Evolutionary conservation across 2,888 invertebrate species (phyloP).

Genomic region (Euplexia lucipara): DNA sequence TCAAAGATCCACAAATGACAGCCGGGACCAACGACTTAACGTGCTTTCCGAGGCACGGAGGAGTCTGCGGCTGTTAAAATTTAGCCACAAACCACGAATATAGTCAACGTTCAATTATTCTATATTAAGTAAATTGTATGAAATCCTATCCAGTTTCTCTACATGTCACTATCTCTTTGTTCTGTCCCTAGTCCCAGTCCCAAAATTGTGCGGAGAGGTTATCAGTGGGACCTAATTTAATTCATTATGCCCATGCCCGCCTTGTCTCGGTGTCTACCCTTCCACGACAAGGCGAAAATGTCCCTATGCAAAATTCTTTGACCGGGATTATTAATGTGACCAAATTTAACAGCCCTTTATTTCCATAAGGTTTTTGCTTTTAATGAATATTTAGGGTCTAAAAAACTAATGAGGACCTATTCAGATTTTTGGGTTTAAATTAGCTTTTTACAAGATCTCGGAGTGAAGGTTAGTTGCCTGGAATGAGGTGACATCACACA

Average conservation of each 20-base stretch:
- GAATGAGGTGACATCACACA: too few species aligned
- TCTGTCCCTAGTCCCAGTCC: slow-evolving; percentile 68
- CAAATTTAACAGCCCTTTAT: slow-evolving; percentile 70
- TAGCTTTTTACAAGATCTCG: slow-evolving; percentile 9
- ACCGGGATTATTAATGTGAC: slow-evolving; percentile 76
- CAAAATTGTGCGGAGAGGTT: slow-evolving; percentile 85
- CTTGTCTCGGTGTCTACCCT: slow-evolving; percentile 85
- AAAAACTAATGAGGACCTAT: slow-evolving; percentile 49
- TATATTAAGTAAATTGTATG: too few species aligned
- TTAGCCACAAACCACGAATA: too few species aligned
- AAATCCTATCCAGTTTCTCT: slow-evolving; percentile 67
- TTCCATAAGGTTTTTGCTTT: slow-evolving; percentile 58
- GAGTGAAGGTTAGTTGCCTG: neutral
- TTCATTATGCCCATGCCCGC: slow-evolving; percentile 85
- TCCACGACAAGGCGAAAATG: slow-evolving; percentile 79
- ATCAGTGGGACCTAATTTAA: slow-evolving; percentile 88
- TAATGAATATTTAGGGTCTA: slow-evolving; percentile 54
- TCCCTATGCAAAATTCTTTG: slow-evolving; percentile 85
- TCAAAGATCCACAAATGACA: too few species aligned
- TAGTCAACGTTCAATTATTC: too few species aligned
- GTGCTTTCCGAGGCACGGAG: too few species aligned
- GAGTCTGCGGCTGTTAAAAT: too few species aligned
- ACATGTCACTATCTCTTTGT: slow-evolving; percentile 60
- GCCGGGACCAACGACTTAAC: too few species aligned
- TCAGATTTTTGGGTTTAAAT: slow-evolving; percentile 25